A percentile compares a stretch with the other conserved stretches of the same genome.
These are phyloP conservation scores for Noctuana brunneofusca DNA, from an alignment of 2,888 invertebrate species.

Conservation along the genomic window DNA sequence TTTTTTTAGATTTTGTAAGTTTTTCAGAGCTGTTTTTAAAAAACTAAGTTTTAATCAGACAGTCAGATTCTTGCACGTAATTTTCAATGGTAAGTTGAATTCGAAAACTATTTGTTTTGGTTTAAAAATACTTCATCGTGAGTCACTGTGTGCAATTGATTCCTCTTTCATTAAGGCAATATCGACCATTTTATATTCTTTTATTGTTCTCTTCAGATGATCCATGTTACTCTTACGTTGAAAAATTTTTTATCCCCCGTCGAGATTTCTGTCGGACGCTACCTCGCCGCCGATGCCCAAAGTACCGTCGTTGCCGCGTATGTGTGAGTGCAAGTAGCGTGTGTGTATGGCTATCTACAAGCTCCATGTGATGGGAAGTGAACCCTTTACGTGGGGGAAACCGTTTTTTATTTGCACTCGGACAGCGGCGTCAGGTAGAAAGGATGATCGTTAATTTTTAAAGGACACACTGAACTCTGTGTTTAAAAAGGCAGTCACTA, in stretches of 20 bases:
- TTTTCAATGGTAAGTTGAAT: too few relatives aligned
- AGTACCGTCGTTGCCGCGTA: constrained; percentile 47
- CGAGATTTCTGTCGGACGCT: constrained; percentile 74
- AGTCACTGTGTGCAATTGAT: too few relatives aligned
- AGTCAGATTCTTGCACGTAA: too few relatives aligned
- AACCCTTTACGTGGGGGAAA: constrained; percentile 82
- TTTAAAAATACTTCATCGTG: too few relatives aligned
- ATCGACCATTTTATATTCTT: neutral
- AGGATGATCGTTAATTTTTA: constrained; percentile 82
- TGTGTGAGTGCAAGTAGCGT: constrained; percentile 47
- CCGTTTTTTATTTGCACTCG: constrained; percentile 83
- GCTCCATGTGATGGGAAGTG: constrained; percentile 82
- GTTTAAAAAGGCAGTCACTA: constrained; percentile 58
- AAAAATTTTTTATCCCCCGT: constrained; percentile 77
- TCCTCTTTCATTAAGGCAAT: neutral
- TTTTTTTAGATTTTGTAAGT: too few relatives aligned
- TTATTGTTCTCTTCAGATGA: constrained; percentile 22
- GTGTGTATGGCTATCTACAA: constrained; percentile 60
- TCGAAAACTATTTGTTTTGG: too few relatives aligned
- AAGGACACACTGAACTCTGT: constrained; percentile 73
- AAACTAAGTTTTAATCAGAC: too few relatives aligned
- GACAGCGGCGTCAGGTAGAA: constrained; percentile 83
- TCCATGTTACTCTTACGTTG: constrained; percentile 65
- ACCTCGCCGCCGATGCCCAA: constrained; percentile 58
- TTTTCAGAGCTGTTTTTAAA: too few relatives aligned